These are phyloP conservation scores for Clytia hemisphaerica DNA, from an alignment of 30 jellyfish, hydroid and myxozoan genomes.

Conservation along the genomic window DNA sequence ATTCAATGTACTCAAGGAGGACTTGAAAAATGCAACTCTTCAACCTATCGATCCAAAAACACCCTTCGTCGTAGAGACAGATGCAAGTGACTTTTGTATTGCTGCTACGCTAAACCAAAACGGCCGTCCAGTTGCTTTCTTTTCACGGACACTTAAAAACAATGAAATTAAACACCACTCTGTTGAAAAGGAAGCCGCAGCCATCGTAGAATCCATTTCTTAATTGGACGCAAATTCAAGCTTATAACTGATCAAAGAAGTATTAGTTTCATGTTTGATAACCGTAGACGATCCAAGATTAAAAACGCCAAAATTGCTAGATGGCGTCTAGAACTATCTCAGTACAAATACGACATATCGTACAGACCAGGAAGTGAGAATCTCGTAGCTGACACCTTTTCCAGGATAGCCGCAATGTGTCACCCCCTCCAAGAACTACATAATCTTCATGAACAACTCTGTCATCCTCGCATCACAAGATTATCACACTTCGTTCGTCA, in stretches of 20 bases:
- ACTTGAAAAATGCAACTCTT: too few species aligned
- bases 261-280: conserved; percentile 42
- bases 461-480: conserved; percentile 6
- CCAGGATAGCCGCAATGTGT: too few species aligned
- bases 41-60: conserved; percentile 22
- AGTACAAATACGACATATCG: conserved; percentile 40
- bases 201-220: conserved; percentile 50
- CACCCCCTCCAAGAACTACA: conserved; percentile 11
- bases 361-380: conserved; percentile 55
- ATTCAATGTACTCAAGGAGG: too few species aligned
- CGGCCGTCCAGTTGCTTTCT: conserved; percentile 34
- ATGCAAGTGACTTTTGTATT: conserved; percentile 51
- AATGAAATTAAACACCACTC: conserved; percentile 36
- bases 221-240: conserved; percentile 41
- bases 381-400: conserved; percentile 35
- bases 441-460: neutral
- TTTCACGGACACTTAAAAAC: conserved; percentile 22
- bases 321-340: conserved; percentile 45
- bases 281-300: conserved; percentile 9
- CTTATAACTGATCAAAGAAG: conserved; percentile 66
- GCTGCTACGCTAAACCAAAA: conserved; percentile 17
- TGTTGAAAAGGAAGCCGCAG: conserved; percentile 27
- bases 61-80: conserved; percentile 47
- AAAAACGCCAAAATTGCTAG: conserved; percentile 41
- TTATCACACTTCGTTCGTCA: conserved; percentile 1